Base-by-base conservation (phyloP, 2,888 invertebrate species). In the Sepiola atlantica region DNA sequence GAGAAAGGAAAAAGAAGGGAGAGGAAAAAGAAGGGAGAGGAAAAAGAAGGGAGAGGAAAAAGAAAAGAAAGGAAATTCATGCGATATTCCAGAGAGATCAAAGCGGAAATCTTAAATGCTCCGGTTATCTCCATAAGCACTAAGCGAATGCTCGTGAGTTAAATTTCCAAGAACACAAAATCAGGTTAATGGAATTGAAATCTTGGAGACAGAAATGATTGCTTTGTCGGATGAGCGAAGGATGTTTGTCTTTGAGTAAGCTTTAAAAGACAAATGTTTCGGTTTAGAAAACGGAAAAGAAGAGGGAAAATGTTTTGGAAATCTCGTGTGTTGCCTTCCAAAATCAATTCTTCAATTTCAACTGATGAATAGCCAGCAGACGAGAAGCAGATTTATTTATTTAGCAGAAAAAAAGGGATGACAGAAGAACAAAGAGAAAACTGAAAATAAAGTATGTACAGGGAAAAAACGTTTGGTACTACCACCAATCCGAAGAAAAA, bases 121-220 rank as follows among this genome's bases (percentile, higher is more conserved):
- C 77, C 16, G 18, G 14, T 77, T 77, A n/a, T 77, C n/a, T 14
- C 77, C 77, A 77, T n/a, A 2, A 12, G 28, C 77, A 77, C n/a
- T 77, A n/a, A 77, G 10, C 77, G 8, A 77, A 77, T 8, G 18
- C n/a, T n/a, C 16, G 77, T n/a, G 16, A n/a, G 77, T n/a, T n/a
- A n/a, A 77, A 77, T 77, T 77, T 77, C 32, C n/a, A 77, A 77
- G 77, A 16, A 77, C n/a, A 21, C n/a, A 77, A 77, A 77, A 77
- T 77, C 77, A 77, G 77, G 77, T 77, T 77, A 77, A 77, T 77
- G 77, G 77, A 77, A 77, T 77, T 77, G 77, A 77, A 77, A 77
- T 77, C 77, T 77, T 77, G n/a, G 77, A 77, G 77, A 77, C 77
- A 77, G 77, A n/a, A 77, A 77, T 77, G 77, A 77, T 77, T 77